A percentile compares a stretch with the other conserved stretches of the same genome.
phyloP scores from a whole-genome alignment of 2,888 invertebrate genomes.

The Conops quadrifasciatus region DNA sequence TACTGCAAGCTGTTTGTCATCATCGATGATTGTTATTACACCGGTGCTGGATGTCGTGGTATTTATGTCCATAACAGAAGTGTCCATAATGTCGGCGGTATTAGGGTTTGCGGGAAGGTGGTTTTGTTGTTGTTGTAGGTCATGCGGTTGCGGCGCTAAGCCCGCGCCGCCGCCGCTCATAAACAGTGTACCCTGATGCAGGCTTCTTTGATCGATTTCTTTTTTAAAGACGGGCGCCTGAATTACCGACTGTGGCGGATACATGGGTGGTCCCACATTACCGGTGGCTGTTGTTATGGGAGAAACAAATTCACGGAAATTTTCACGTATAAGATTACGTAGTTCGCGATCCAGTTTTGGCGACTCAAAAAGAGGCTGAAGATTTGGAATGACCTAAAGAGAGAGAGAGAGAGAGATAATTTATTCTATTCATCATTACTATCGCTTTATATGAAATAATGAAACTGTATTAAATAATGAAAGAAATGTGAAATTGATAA shows the following conservation, averaged over 20 bases:
- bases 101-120: constrained; percentile 42
- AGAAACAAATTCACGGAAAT: constrained; percentile 84
- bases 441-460: neutral
- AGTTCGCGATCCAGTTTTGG: constrained; percentile 73
- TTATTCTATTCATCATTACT: neutral
- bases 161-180: constrained; percentile 17
- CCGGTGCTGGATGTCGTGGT: constrained; percentile 33
- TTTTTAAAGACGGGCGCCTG: constrained; percentile 57
- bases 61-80: constrained; percentile 27
- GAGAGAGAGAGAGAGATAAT: constrained; percentile 18
- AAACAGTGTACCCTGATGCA: constrained; percentile 42
- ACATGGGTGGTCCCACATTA: constrained; percentile 49
- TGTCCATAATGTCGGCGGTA: constrained; percentile 44
- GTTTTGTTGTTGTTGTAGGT: constrained; percentile 46
- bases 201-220: constrained; percentile 55
- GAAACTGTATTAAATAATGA: too few relatives aligned
- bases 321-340: constrained; percentile 82
- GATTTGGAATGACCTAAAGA: constrained; percentile 69
- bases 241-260: constrained; percentile 50
- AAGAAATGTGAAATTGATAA: too few relatives aligned
- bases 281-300: constrained; percentile 43
- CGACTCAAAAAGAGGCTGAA: constrained; percentile 69
- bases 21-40: constrained; percentile 45
- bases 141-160: constrained; percentile 41
- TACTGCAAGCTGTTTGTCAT: constrained; percentile 50